Base-by-base conservation (phyloP, 2,888 invertebrate species). In the Orchesella flavescens region DNA sequence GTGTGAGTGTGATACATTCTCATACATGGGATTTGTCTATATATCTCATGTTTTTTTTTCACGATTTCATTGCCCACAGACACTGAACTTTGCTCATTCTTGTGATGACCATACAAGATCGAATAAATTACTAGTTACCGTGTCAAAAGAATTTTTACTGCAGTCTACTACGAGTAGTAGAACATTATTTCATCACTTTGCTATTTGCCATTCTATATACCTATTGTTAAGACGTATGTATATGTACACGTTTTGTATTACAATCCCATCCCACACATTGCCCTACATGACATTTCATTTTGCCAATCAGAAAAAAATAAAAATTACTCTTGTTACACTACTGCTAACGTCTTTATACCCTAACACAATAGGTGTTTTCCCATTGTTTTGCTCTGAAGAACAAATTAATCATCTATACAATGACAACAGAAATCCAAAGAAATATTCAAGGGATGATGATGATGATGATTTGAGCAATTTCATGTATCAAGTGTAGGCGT, bases 11-110 rank as follows among this genome's bases (percentile, higher is more conserved):
- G 53, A 13, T 53, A 53, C 53, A 53, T 53, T 53, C 53, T n/a
- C 13, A 53, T n/a, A 53, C 53, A 53, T n/a, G 53, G 15, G 44
- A 19, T 68, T 34, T 34, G 34, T 4, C 3, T 34, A 7, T 34
- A 34, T 34, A 2, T 34, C 34, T n/a, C n/a, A n/a, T n/a, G 34
- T 34, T 2, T 10, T 53, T 65, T 63, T 24, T 44, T 15, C 66
- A 44, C 59, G 59, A 43, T 53, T 78, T 63, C 71, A 79, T 79
- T 63, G 78, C 78, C 78, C 24, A 79, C 61, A 79, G 78, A 79
- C 78, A 72, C 21, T 79, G 78, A 79, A 79, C 78, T 79, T 79
- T 79, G 71, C 55, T 79, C 69, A 61, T 72, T 44, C 61, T 53
- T 43, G 46, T 55, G 66, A 44, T 79, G 63, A 65, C 61, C 78